Evolutionary conservation across 2,797 vertebrate genomes (phyloP), one percentile per base, ranked within the genome.

Genomic region (Muscicapa striata): DNA sequence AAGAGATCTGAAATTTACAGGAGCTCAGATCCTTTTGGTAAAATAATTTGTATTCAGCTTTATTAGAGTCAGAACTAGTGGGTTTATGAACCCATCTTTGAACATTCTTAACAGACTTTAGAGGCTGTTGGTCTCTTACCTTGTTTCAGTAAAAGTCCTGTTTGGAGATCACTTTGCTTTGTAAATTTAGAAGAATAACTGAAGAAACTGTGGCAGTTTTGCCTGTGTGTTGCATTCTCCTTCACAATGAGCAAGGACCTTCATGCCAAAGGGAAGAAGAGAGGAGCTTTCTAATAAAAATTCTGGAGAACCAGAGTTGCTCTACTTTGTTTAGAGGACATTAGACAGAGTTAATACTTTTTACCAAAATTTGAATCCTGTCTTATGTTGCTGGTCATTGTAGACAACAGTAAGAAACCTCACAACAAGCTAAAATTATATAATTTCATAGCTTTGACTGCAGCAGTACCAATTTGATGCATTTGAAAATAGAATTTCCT

Each of bases 401-500:
- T n/a, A 63, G 61, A 68, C 49, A 89, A 67, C 55, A 90, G 26
- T 52, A 77, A 89, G 66, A 79, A 93, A 74, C 72, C 2, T 0
- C 55, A 76, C 40, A 75, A 64, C 54, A 92, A 84, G 58, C n/a
- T 81, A 66, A 73, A 93, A 38, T n/a, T 34, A 16, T 29, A 24
- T 89, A 17, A 70, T 93, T 93, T 79, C 86, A 54, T 82, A 61
- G 70, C 38, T 40, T 66, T 87, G 78, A 84, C 70, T 84, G n/a
- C 52, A 87, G 24, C 55, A 84, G 34, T 79, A 72, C 57, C 46
- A 64, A 30, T 90, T 59, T 63, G 63, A 68, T 95, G 49, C 29
- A 67, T 88, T 70, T 94, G 78, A 84, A 93, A 93, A 83, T 54
- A 92, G 68, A 90, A 77, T 89, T 94, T 95, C 49, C 38, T 80